A percentile compares a stretch with the other conserved stretches of the same genome.
These are phyloP conservation scores for Lithophane semibrunnea DNA, from an alignment of 2,888 invertebrate genomes.

Conservation along the genomic window DNA sequence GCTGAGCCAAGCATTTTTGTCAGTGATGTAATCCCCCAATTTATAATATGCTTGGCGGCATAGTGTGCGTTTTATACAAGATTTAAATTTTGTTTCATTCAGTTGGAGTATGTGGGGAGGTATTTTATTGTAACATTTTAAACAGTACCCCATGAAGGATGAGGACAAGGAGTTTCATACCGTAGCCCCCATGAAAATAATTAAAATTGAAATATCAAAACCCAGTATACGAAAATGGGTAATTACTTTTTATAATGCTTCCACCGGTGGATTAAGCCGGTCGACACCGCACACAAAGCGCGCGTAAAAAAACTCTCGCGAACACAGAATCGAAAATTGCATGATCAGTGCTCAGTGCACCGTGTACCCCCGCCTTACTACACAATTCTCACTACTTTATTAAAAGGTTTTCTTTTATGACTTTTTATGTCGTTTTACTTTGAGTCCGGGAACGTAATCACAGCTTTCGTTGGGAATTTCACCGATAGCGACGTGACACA, in stretches of 20 bases:
- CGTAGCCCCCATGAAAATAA: conserved; percentile 39
- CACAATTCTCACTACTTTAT: conserved; percentile 31
- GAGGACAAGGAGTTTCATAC: conserved; percentile 13
- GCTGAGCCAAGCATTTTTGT: too few species aligned
- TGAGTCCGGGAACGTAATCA: conserved; percentile 12
- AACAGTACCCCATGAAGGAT: too few species aligned
- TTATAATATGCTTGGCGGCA: too few species aligned
- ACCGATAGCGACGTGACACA: not conserved
- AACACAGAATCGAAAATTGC: conserved; percentile 28
- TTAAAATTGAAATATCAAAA: conserved; percentile 55
- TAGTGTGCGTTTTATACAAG: too few species aligned
- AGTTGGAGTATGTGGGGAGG: too few species aligned
- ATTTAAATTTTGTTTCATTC: too few species aligned
- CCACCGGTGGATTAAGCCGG: conserved; percentile 9
- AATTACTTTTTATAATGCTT: conserved; percentile 51
- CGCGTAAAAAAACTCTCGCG: conserved; percentile 8
- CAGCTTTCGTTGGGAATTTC: not conserved
- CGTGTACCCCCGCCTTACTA: conserved; percentile 12
- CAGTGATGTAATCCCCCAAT: too few species aligned
- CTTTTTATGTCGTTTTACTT: conserved; percentile 17
- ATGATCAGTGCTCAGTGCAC: conserved; percentile 31
- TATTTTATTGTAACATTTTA: too few species aligned
- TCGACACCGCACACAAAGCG: conserved; percentile 12
- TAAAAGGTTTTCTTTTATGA: conserved; percentile 19
- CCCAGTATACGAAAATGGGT: conserved; percentile 56